Evolutionary conservation across 2,888 invertebrate species (phyloP).

Genomic region (Entomobrya multifasciata): DNA sequence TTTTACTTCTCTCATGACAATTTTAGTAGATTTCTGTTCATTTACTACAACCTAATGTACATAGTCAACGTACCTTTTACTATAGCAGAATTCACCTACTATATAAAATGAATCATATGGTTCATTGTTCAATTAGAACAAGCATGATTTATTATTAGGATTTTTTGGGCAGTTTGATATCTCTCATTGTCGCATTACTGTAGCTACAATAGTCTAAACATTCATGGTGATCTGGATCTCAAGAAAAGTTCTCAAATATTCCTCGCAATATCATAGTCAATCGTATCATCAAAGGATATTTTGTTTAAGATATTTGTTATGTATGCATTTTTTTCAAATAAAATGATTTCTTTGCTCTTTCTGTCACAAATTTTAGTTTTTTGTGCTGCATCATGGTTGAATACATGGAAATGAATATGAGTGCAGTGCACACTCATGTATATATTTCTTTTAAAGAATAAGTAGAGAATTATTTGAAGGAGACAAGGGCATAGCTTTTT

Average conservation of each 20-base stretch:
- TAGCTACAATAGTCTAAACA: not conserved
- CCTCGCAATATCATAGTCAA: too few species aligned
- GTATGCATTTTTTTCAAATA: not conserved
- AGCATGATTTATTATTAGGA: slow-evolving; percentile 11
- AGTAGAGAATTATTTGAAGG: slow-evolving; percentile 53
- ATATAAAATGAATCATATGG: too few species aligned
- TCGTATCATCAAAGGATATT: too few species aligned
- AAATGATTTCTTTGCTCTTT: not conserved
- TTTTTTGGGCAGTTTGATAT: not conserved
- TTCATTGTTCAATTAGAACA: not conserved
- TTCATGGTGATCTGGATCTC: not conserved
- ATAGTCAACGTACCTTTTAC: too few species aligned
- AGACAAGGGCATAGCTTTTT: slow-evolving; percentile 44
- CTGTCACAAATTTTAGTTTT: not conserved
- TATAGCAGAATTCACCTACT: too few species aligned
- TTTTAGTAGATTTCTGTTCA: too few species aligned
- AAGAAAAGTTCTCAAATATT: too few species aligned
- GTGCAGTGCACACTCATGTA: too few species aligned
- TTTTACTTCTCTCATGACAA: too few species aligned
- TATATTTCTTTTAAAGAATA: slow-evolving; percentile 12
- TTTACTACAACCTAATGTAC: too few species aligned
- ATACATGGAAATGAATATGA: too few species aligned
- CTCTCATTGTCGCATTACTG: not conserved
- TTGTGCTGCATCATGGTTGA: not conserved
- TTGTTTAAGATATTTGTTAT: too few species aligned